A percentile compares a stretch with the other conserved stretches of the same genome.
phyloP scores from a whole-genome alignment of 2,888 invertebrate species.

The Homarus gammarus region DNA sequence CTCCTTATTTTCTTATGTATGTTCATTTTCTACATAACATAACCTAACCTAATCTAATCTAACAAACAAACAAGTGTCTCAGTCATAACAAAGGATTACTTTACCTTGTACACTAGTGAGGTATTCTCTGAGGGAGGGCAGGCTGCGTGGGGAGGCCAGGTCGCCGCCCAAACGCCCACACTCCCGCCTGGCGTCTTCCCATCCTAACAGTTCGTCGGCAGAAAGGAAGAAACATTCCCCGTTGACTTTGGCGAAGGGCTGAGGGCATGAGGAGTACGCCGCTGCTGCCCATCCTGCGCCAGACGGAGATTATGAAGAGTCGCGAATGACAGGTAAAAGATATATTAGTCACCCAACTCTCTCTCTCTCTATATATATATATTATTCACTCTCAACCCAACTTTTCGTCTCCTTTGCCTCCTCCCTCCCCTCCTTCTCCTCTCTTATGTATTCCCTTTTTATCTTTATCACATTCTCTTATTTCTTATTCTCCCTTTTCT shows the following conservation, averaged over 20 bases:
- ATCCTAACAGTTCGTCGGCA: constrained; percentile 50
- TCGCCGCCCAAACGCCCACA: constrained; percentile 70
- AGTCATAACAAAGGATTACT: too few relatives aligned
- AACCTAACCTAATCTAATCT: too few relatives aligned
- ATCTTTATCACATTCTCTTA: constrained; percentile 17
- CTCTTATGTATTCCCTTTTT: constrained; percentile 44
- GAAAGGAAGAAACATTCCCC: constrained; percentile 71
- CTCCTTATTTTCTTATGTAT: too few relatives aligned
- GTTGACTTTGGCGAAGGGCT: constrained; percentile 61
- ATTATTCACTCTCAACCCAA: background rate
- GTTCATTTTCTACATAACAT: too few relatives aligned
- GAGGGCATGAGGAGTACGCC: constrained; percentile 66
- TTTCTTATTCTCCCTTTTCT: background rate
- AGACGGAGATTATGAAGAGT: background rate
- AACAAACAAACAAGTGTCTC: too few relatives aligned
- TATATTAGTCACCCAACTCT: too few relatives aligned
- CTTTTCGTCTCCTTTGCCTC: background rate
- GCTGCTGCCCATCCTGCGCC: constrained; percentile 56
- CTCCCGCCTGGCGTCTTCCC: constrained; percentile 72
- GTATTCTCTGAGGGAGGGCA: constrained; percentile 52
- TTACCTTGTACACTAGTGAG: constrained; percentile 40
- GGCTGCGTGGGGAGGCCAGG: constrained; percentile 63
- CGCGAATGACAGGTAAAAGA: too few relatives aligned
- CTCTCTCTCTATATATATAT: too few relatives aligned
- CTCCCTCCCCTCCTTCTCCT: background rate